These are phyloP conservation scores for Mya arenaria DNA, from an alignment of 1,140 invertebrate genomes.

Conservation along the genomic window DNA sequence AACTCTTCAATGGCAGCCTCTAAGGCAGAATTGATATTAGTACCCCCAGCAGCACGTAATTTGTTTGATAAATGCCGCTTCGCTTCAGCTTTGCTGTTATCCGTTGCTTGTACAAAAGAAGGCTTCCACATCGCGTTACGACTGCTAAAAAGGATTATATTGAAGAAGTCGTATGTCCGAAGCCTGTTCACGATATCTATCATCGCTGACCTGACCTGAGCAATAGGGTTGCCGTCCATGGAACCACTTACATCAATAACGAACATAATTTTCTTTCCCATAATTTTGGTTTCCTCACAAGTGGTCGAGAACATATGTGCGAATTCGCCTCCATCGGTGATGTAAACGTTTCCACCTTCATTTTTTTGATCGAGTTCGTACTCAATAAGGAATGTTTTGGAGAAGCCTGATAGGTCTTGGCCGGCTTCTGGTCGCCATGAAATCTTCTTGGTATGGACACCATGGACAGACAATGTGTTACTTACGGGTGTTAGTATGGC, in stretches of 20 bases:
- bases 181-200: background rate
- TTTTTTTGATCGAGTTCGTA: background rate
- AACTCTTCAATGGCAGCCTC: background rate
- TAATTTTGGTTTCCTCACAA: conserved; percentile 13
- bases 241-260: conserved; percentile 43
- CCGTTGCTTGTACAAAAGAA: background rate
- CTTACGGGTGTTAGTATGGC: background rate
- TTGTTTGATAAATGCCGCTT: background rate
- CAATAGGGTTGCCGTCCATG: conserved; percentile 23
- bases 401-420: background rate
- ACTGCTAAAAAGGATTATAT: conserved; percentile 21
- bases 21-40: conserved; percentile 23
- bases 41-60: background rate
- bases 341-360: background rate
- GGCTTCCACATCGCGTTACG: background rate
- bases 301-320: conserved; percentile 19
- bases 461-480: background rate
- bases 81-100: background rate
- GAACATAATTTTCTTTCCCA: conserved; percentile 35
- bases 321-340: background rate
- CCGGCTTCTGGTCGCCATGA: background rate
- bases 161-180: conserved; percentile 10
- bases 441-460: background rate
- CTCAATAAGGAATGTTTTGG: conserved; percentile 7
- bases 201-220: conserved; percentile 30